Base-by-base conservation (phyloP, 2,888 invertebrate species). In the Euplagia quadripunctaria region DNA sequence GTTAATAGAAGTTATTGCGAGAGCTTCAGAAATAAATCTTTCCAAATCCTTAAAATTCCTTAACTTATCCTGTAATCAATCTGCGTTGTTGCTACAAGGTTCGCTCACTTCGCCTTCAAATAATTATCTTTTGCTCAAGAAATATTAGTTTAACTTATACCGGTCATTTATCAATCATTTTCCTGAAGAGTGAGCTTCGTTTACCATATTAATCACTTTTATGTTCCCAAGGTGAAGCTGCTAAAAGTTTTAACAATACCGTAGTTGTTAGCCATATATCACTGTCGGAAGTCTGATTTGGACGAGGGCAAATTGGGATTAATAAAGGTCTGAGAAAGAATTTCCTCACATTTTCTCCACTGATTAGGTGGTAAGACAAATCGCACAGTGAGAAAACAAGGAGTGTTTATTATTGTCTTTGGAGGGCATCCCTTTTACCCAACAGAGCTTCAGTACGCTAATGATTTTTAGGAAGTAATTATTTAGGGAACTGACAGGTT, bases 291-390 rank as follows among this genome's bases (percentile, higher is more conserved):
- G 82, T 84, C 86, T 84, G 85, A 88, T 86, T 87, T 86, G 85
- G 85, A 82, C 85, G 87, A 88, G 86, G 83, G 85, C 91, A 92
- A 94, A 94, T 94, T 92, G 91, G 93, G 93, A 94, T 94, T 93
- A 93, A 93, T 93, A 92, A 90, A 87, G 90, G 89, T 87, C 89
- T 85, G 86, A 87, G 88, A 89, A 90, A 86, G 86, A 88, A 88
- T 84, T 82, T 85, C 85, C 82, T 87, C 85, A 86, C 89, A 89
- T 92, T 92, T 89, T 84, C 89, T 91, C 42, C 82, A 85, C 89
- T 91, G 92, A 94, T 92, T 93, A 92, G 88, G 85, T 82, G 85
- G 84, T 79, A 88, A 92, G 92, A 94, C 90, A 91, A 92, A 93
- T 92, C 85, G 89, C 84, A 84, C 81, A 83, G 84, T 82, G 84